These are phyloP conservation scores for Sesamia nonagrioides DNA, from an alignment of 1,140 invertebrate species.

Conservation along the genomic window DNA sequence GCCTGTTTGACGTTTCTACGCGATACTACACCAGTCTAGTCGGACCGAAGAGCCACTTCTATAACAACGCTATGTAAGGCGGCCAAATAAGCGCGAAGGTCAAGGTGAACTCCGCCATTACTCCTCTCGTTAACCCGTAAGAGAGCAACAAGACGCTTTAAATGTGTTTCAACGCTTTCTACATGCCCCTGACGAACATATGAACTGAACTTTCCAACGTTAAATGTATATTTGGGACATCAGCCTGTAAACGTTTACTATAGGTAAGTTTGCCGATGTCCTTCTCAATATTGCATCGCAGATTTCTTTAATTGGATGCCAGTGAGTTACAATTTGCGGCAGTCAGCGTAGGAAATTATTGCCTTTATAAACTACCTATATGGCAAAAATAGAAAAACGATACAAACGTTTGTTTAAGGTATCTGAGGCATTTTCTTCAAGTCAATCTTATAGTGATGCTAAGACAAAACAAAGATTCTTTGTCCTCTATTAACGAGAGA, in stretches of 20 bases:
- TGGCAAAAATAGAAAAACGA: too few relatives aligned
- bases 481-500: too few relatives aligned
- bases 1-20: background rate
- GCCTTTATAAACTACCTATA: too few relatives aligned
- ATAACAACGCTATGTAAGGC: background rate
- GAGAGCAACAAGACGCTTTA: slow-evolving; percentile 4
- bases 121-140: slow-evolving; percentile 3
- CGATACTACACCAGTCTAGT: background rate
- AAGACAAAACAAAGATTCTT: too few relatives aligned
- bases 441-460: too few relatives aligned
- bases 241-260: background rate
- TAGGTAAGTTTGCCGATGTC: too few relatives aligned
- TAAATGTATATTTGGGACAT: background rate
- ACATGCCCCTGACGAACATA: background rate
- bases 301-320: too few relatives aligned
- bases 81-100: background rate
- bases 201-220: background rate
- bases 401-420: too few relatives aligned
- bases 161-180: background rate
- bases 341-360: too few relatives aligned
- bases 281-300: too few relatives aligned
- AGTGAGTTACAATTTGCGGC: too few relatives aligned
- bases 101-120: slow-evolving; percentile 2
- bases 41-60: background rate
- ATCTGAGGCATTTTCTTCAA: too few relatives aligned